Evolutionary conservation across 37 sponge, comb jelly and placozoan genomes (phyloP).

Genomic region (Mnemiopsis leidyi): DNA sequence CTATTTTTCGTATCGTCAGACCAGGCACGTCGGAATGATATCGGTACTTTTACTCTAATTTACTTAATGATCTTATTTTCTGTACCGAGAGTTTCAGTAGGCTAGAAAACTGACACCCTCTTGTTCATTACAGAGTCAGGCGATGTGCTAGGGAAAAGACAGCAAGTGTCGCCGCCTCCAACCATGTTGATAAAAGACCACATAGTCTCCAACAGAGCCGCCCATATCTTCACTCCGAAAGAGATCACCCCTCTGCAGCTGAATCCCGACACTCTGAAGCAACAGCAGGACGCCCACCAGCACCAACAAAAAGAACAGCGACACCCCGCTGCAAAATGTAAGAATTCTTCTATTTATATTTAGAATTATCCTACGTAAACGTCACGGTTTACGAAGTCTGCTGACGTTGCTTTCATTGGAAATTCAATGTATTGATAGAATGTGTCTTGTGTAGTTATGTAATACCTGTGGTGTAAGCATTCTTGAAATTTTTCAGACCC

Average conservation of each 20-base stretch:
- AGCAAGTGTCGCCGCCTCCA: not conserved
- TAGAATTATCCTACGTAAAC: too few species aligned
- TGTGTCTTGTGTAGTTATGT: too few species aligned
- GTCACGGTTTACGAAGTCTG: too few species aligned
- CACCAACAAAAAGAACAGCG: not conserved
- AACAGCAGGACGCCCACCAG: not conserved
- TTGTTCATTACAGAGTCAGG: not conserved
- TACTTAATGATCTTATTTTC: too few species aligned
- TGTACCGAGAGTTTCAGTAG: too few species aligned
- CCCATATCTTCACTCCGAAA: slow-evolving; percentile 17
- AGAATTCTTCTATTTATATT: too few species aligned
- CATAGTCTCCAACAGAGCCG: not conserved
- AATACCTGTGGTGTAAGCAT: not conserved
- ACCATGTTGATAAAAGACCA: slow-evolving; percentile 49
- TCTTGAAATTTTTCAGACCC: not conserved
- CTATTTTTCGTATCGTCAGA: not conserved
- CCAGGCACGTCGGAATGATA: too few species aligned
- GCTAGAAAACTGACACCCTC: too few species aligned
- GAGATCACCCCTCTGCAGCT: slow-evolving; percentile 1
- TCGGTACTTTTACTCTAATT: too few species aligned
- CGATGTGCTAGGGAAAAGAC: slow-evolving; percentile 25
- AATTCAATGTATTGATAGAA: too few species aligned
- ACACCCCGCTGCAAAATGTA: not conserved
- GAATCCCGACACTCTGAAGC: not conserved
- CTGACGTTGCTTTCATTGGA: too few species aligned